Conservation (phyloP, 2,888 invertebrate species). For the Tinea pellionella region DNA sequence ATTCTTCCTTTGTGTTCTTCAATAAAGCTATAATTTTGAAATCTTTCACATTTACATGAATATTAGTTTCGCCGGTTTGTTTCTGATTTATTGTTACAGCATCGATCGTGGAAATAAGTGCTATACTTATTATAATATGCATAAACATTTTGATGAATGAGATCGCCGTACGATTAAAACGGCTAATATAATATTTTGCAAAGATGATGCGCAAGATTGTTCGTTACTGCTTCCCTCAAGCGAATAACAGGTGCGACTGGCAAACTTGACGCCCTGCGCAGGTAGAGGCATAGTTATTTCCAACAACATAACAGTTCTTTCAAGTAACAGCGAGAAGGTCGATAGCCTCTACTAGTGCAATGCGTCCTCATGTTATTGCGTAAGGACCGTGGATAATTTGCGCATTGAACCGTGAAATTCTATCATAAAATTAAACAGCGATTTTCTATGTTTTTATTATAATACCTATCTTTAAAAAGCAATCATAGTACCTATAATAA, state of each 20-base stretch:
- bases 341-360: constrained; percentile 58
- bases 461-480: not conserved
- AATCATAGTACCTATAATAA: too few species aligned
- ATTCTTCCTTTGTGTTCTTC: constrained; percentile 70
- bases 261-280: constrained; percentile 36
- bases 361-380: constrained; percentile 44
- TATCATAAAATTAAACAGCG: not conserved
- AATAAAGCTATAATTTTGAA: constrained; percentile 78
- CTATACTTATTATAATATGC: not conserved
- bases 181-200: not conserved
- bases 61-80: constrained; percentile 82
- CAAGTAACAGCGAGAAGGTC: constrained; percentile 63
- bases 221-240: constrained; percentile 17
- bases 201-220: constrained; percentile 3
- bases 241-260: constrained; percentile 42
- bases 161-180: not conserved
- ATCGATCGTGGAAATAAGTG: not conserved
- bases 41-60: constrained; percentile 83
- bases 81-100: constrained; percentile 71
- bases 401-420: constrained; percentile 16
- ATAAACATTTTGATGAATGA: not conserved
- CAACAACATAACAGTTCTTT: constrained; percentile 64
- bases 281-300: constrained; percentile 44
- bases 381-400: constrained; percentile 41
- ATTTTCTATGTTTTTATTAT: too few species aligned